Evolutionary conservation across 2,797 vertebrate species (phyloP).

Genomic region (Lemur catta): DNA sequence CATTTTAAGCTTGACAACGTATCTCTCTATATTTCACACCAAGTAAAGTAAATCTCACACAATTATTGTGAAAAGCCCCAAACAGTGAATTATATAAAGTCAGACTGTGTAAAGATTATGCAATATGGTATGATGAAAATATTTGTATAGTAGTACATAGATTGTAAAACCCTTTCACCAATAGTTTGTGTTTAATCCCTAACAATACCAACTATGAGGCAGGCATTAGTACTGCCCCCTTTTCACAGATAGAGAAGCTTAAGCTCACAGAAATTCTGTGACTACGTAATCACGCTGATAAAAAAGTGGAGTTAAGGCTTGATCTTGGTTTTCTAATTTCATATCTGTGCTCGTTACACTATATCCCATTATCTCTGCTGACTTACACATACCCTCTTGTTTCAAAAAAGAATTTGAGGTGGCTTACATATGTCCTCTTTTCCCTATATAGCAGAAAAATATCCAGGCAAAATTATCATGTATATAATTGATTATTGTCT

Average conservation of each 20-base stretch:
- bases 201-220: neutral
- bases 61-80: slow-evolving; percentile 11
- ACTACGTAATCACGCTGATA: neutral
- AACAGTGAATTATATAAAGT: neutral
- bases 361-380: neutral
- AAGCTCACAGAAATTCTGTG: neutral
- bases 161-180: neutral
- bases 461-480: slow-evolving; percentile 13
- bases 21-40: neutral
- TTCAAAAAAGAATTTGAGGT: slow-evolving; percentile 10
- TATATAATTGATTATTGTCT: neutral
- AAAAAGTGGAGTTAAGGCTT: neutral
- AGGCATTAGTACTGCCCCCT: neutral
- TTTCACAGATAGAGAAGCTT: neutral
- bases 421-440: neutral
- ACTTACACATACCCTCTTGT: neutral
- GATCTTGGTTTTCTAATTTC: neutral
- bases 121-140: neutral
- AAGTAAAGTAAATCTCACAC: neutral
- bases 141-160: neutral
- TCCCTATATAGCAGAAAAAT: neutral
- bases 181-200: neutral
- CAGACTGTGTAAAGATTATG: neutral
- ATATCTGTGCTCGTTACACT: neutral
- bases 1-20: neutral